Base-by-base conservation (phyloP, 1,140 invertebrate genomes). In the Nebria ingens region DNA sequence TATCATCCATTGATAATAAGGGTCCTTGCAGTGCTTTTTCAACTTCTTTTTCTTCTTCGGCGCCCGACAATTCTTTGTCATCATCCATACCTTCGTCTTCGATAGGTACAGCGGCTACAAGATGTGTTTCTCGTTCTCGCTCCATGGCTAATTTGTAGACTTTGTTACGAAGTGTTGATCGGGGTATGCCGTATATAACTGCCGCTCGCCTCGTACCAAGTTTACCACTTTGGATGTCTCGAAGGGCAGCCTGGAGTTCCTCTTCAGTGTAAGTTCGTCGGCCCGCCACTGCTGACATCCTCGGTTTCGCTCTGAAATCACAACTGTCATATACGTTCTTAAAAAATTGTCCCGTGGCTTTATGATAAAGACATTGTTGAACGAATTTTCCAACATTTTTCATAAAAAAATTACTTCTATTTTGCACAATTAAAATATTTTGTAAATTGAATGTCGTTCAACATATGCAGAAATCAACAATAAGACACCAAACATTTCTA, bases 81-180 rank as follows among this genome's bases (percentile, higher is more conserved):
- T 78, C 75, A 61, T 76, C 76, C 58, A 68, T 64, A 13, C 55
- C 61, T 51, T 70, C 68, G 40, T 71, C 68, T 45, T 72, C 68
- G 17, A 62, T 64, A 65, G 62, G 66, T 73, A 59, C 65, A 72
- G 67, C 70, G 71, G 65, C 62, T 71, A 71, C 68, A 56, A 73
- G 73, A 67, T 77, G 76, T 62, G 71, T 79, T 61, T 82, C 77
- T 54, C 82, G 74, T 66, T 84, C 81, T 54, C 77, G 72, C 65
- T 84, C 86, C 71, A 84, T 76, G 25, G 87, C 85, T 64, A 91
- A 74, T 70, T 93, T 94, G 77, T 90, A 94, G 63, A 89, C 84
- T 77, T 97, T 97, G 75, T 97, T 97, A 40, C 93, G 80, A 3
- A 98, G 79, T 1, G 93, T 97, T 53, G 93, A 96, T 53, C 94